phyloP scores from a whole-genome alignment of 2,113 vertebrate species.

The Fulmarus glacialis region DNA sequence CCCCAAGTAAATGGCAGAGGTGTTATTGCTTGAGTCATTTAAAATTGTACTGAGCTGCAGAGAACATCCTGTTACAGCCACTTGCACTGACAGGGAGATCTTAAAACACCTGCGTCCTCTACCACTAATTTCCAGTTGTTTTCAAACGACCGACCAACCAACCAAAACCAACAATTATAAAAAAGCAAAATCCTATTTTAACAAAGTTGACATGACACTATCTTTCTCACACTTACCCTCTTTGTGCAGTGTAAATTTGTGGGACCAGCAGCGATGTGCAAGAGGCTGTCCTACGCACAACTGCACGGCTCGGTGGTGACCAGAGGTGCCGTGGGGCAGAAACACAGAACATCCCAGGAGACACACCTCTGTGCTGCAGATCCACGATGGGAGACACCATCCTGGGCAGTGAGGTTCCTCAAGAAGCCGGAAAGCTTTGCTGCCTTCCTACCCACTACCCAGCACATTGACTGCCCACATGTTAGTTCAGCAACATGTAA shows the following conservation, averaged over 20 bases:
- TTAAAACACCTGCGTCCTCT: background rate
- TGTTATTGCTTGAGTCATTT: background rate
- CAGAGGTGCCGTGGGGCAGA: background rate
- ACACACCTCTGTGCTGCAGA: background rate
- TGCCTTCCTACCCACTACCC: background rate
- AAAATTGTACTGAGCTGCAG: background rate
- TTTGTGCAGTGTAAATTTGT: background rate
- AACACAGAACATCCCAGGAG: background rate
- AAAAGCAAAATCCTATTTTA: background rate
- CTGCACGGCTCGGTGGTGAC: background rate
- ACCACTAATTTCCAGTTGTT: background rate
- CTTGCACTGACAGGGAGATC: background rate
- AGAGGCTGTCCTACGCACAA: background rate
- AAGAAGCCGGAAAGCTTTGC: background rate
- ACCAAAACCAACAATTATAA: background rate
- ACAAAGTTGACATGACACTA: background rate
- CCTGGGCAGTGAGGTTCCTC: accelerated
- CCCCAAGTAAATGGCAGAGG: background rate
- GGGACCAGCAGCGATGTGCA: background rate
- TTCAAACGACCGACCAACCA: background rate
- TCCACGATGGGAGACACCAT: background rate
- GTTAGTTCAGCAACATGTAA: background rate
- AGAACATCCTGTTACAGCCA: background rate
- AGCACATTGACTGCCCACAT: background rate
- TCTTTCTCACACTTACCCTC: background rate